These are phyloP conservation scores for Perca fluviatilis DNA, from an alignment of 2,113 vertebrate genomes.

Conservation along the genomic window DNA sequence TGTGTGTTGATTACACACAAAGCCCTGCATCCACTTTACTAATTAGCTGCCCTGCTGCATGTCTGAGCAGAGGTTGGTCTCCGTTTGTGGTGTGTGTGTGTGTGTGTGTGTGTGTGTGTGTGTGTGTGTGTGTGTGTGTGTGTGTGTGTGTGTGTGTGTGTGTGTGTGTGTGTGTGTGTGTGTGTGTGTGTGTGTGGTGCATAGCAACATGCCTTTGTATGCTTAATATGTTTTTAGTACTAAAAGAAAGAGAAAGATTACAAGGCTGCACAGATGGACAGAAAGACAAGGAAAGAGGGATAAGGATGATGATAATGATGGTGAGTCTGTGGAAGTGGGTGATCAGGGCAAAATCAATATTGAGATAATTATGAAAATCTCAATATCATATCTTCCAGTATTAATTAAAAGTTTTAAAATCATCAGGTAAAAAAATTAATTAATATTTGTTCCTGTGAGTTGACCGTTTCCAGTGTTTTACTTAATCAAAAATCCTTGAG, in stretches of 20 bases:
- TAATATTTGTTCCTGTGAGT: neutral
- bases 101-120: conserved; percentile 16
- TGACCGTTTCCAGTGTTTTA: neutral
- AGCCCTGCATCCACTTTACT: conserved; percentile 62
- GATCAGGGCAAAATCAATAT: neutral
- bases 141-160: neutral
- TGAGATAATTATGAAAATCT: neutral
- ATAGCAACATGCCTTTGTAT: conserved; percentile 28
- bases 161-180: neutral
- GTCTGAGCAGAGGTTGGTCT: conserved; percentile 57
- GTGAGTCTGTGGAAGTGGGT: neutral
- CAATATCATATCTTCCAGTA: too few species aligned
- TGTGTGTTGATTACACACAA: conserved; percentile 47
- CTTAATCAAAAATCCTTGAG: neutral
- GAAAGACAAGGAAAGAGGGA: neutral
- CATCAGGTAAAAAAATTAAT: neutral
- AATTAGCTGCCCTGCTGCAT: conserved; percentile 65
- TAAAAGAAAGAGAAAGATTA: conserved; percentile 22
- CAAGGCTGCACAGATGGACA: conserved; percentile 42
- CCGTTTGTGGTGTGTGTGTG: conserved; percentile 10
- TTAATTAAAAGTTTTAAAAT: neutral
- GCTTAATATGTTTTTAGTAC: conserved; percentile 17
- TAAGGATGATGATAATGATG: neutral
- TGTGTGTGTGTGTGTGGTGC: neutral
- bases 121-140: conserved; percentile 25